Evolutionary conservation across 1,140 invertebrate genomes (phyloP), one percentile per base, ranked within the genome.

Genomic region (Planococcus citri): DNA sequence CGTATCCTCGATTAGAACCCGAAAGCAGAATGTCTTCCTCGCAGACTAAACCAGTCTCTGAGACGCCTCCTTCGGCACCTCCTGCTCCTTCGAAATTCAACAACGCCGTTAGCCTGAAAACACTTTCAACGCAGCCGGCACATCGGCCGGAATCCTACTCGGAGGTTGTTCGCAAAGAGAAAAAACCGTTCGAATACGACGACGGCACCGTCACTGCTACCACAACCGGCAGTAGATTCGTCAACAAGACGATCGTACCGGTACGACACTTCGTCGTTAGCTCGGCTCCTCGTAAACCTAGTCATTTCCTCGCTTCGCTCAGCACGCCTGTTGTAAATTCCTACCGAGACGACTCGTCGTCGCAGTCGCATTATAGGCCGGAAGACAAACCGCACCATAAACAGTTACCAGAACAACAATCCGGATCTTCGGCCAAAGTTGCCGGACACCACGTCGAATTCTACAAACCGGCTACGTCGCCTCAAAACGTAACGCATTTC

Each of bases 391-490:
- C 17, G 20, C 17, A 9, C 8, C 17, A 6, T n/a, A 60, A n/a
- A n/a, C n/a, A 60, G 57, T 60, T 60, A 60, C 57, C 57, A 60
- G 57, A 60, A 6, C 57, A n/a, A n/a, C 17, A 6, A 20, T 22
- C 4, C 57, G 8, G 17, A 60, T 9, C 4, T n/a, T n/a, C 21
- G 57, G 57, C 20, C 17, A 60, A 6, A 20, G 57, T 4, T 60
- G 8, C 57, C n/a, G n/a, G n/a, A n/a, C n/a, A n/a, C n/a, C n/a
- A n/a, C n/a, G n/a, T 6, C 57, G 57, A 60, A 17, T 60, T 9
- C 57, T 60, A 60, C 57, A 17, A 20, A 60, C 57, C 57, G n/a
- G n/a, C n/a, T n/a, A n/a, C n/a, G n/a, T n/a, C n/a, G n/a, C 57
- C 20, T 8, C 57, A 60, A 20, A 9, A 60, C 57, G 57, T 8